Evolutionary conservation across 1,140 invertebrate species (phyloP).

Genomic region (Vanessa tameamea): DNA sequence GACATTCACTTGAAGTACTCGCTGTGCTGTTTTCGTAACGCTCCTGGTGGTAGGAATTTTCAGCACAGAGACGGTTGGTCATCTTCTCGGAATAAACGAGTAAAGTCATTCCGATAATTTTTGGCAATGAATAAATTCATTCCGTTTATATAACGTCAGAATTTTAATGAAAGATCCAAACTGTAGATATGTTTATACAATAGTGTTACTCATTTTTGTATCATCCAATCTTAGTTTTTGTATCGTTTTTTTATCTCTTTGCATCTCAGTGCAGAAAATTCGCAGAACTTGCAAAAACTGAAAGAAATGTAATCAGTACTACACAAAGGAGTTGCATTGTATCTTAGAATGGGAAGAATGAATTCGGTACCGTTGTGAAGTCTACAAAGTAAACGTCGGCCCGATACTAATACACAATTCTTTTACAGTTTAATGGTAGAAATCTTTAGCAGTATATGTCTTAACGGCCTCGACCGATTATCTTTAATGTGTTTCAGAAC

Average conservation of each 20-base stretch:
- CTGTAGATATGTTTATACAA: slow-evolving; percentile 29
- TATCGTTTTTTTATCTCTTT: slow-evolving; percentile 24
- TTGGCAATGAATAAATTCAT: slow-evolving; percentile 8
- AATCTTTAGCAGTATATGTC: slow-evolving; percentile 1
- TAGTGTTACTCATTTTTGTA: slow-evolving; percentile 33
- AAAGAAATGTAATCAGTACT: slow-evolving; percentile 37
- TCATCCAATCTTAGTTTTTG: slow-evolving; percentile 36
- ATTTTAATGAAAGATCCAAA: slow-evolving; percentile 32
- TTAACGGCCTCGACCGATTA: slow-evolving; percentile 1
- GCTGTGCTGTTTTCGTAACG: slow-evolving; percentile 21
- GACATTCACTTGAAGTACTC: slow-evolving; percentile 15
- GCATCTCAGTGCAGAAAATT: slow-evolving; percentile 31
- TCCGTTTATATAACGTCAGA: slow-evolving; percentile 14
- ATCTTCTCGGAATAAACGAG: slow-evolving; percentile 7
- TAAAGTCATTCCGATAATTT: slow-evolving; percentile 1
- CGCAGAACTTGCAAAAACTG: slow-evolving; percentile 35
- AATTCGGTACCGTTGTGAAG: slow-evolving; percentile 22
- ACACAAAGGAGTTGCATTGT: slow-evolving; percentile 34
- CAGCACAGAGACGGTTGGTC: not conserved
- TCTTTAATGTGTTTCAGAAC: slow-evolving; percentile 39
- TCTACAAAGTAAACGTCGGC: slow-evolving; percentile 13
- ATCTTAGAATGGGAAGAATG: slow-evolving; percentile 25
- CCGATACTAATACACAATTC: slow-evolving; percentile 39
- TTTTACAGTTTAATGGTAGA: not conserved
- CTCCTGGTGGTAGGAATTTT: slow-evolving; percentile 2